A percentile compares a stretch with the other conserved stretches of the same genome.
phyloP scores from a whole-genome alignment of 37 sponge, comb jelly and placozoan genomes.

The Mnemiopsis leidyi region DNA sequence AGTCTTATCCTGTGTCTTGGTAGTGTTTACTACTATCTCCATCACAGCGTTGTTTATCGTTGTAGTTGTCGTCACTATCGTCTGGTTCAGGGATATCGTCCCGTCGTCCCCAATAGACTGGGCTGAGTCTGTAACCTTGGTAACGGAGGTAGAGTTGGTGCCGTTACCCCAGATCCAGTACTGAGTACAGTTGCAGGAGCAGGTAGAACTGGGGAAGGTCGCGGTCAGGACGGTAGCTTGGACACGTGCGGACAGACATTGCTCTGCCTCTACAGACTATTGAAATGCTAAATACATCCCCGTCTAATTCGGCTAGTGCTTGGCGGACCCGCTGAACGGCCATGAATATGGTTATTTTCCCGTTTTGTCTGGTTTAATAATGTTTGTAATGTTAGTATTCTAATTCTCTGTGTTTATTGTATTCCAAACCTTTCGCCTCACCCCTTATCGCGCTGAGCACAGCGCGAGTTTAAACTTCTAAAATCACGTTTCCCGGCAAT shows the following conservation, averaged over 20 bases:
- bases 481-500: too few species aligned
- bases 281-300: not conserved
- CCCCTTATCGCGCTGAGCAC: too few species aligned
- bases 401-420: too few species aligned
- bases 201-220: not conserved
- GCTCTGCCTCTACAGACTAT: not conserved
- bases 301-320: too few species aligned
- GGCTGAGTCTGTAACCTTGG: not conserved
- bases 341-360: too few species aligned
- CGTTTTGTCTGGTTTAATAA: too few species aligned
- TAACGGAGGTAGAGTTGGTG: not conserved
- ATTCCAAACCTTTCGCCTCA: too few species aligned
- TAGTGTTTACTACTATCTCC: not conserved
- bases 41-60: not conserved
- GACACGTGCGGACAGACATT: not conserved
- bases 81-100: not conserved
- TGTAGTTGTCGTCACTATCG: not conserved
- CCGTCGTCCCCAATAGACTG: not conserved
- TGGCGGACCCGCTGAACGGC: too few species aligned
- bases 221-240: not conserved
- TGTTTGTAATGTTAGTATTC: too few species aligned
- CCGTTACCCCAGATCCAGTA: constrained; percentile 44
- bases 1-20: not conserved
- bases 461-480: too few species aligned
- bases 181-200: constrained; percentile 4